Conservation (phyloP, 2,113 vertebrate genomes). For the Aspidoscelis tigris region DNA sequence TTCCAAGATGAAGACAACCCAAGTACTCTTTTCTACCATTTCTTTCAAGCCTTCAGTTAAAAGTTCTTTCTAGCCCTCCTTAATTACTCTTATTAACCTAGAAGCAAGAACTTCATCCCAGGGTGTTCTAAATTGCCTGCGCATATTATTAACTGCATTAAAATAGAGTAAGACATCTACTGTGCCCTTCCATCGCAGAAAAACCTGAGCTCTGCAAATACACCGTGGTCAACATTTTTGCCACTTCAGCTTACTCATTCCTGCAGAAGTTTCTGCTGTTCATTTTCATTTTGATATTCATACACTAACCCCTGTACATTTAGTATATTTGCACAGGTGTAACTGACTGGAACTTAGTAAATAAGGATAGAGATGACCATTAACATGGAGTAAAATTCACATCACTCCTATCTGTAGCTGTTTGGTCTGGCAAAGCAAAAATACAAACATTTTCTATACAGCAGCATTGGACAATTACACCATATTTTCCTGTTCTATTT, state of each 20-base stretch:
- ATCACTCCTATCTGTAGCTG: not conserved
- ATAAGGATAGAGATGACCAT: slow-evolving; percentile 42
- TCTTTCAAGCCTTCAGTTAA: not conserved
- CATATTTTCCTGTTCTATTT: not conserved
- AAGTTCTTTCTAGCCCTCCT: no score
- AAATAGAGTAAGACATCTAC: not conserved
- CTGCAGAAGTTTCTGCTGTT: slow-evolving; percentile 12
- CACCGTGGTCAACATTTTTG: not conserved
- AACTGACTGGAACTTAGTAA: slow-evolving; percentile 52
- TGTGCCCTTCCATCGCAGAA: not conserved
- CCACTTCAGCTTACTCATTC: not conserved
- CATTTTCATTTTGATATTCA: not conserved
- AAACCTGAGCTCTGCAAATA: not conserved
- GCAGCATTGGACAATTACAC: no score
- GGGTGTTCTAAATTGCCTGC: no score
- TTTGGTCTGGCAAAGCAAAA: not conserved
- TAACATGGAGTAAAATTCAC: slow-evolving; percentile 5
- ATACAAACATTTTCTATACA: not conserved
- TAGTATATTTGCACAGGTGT: slow-evolving; percentile 38
- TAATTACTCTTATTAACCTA: no score
- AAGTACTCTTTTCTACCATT: not conserved
- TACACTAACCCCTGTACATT: slow-evolving; percentile 7
- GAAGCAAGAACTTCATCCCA: no score
- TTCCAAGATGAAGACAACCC: not conserved
- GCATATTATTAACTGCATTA: not conserved